Percentiles rank a stretch among this genome's conserved stretches.
Conservation (phyloP, 2,888 invertebrate species). For the Spatulosminthurus flaviceps region DNA sequence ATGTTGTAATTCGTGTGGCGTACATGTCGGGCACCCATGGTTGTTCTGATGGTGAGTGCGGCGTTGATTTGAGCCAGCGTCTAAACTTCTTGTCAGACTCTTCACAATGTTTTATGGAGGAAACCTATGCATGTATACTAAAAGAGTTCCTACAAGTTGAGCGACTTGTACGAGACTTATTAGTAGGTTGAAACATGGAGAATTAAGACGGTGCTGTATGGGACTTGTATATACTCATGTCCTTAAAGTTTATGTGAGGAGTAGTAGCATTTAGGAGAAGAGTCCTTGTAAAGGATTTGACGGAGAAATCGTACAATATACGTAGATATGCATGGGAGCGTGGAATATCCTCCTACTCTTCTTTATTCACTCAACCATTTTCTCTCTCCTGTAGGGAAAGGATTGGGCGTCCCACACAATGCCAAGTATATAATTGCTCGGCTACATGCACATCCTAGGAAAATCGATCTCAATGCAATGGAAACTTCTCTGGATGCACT, state of each 20-base stretch:
- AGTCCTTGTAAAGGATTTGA: neutral
- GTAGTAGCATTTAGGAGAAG: neutral
- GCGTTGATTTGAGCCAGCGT: slow-evolving; percentile 28
- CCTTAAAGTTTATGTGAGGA: no score
- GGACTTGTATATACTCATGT: no score
- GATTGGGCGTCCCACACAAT: slow-evolving; percentile 2
- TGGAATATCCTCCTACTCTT: neutral
- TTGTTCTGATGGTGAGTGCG: neutral
- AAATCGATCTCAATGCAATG: neutral
- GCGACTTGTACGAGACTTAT: slow-evolving; percentile 8
- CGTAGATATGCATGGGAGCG: slow-evolving; percentile 15
- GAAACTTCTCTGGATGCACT: neutral
- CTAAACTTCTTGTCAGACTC: neutral
- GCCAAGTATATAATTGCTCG: no score
- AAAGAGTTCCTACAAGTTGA: neutral
- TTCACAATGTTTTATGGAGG: slow-evolving; percentile 5
- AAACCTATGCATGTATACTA: neutral
- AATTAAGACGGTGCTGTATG: neutral
- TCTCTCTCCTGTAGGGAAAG: neutral
- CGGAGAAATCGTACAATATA: no score
- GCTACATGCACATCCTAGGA: no score
- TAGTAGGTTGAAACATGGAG: neutral
- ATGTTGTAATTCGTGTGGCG: neutral
- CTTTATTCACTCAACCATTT: slow-evolving; percentile 16
- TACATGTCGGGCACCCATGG: neutral